Evolutionary conservation across 2,113 vertebrate species (phyloP).

Genomic region (Scortum barcoo): DNA sequence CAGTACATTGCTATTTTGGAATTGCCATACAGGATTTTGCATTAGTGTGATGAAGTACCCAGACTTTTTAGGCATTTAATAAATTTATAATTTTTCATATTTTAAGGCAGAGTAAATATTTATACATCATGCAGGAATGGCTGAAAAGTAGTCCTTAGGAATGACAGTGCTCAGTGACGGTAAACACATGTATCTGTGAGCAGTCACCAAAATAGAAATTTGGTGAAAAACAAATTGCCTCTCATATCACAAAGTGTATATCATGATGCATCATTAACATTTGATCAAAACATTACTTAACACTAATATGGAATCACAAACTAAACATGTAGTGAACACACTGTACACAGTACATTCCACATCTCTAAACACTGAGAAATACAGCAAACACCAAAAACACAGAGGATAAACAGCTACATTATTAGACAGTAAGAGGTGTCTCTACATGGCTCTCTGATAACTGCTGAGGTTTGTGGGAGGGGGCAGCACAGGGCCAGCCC

Average conservation of each 20-base stretch:
- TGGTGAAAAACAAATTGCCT: not conserved
- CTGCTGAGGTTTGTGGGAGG: slow-evolving; percentile 61
- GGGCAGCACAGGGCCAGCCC: slow-evolving; percentile 55
- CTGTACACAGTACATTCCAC: slow-evolving; percentile 17
- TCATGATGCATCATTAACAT: not conserved
- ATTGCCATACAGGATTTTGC: not conserved
- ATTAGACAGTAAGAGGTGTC: slow-evolving; percentile 37
- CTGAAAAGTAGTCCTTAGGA: not conserved
- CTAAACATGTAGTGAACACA: slow-evolving; percentile 40
- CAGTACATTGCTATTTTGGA: not conserved
- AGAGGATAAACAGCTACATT: slow-evolving; percentile 47
- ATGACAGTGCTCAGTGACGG: not conserved
- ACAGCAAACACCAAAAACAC: slow-evolving; percentile 39
- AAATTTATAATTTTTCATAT: not conserved
- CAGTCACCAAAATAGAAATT: not conserved
- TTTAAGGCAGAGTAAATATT: not conserved
- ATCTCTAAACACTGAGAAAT: slow-evolving; percentile 42
- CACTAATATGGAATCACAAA: slow-evolving; percentile 14
- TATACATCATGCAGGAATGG: not conserved
- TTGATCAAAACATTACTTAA: slow-evolving; percentile 2
- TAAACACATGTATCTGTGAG: not conserved
- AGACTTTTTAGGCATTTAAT: not conserved
- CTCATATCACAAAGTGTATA: not conserved
- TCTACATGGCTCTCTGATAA: slow-evolving; percentile 58
- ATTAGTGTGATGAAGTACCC: not conserved